Base-by-base conservation (phyloP, 2,797 vertebrate genomes). In the Pangasius macronema region DNA sequence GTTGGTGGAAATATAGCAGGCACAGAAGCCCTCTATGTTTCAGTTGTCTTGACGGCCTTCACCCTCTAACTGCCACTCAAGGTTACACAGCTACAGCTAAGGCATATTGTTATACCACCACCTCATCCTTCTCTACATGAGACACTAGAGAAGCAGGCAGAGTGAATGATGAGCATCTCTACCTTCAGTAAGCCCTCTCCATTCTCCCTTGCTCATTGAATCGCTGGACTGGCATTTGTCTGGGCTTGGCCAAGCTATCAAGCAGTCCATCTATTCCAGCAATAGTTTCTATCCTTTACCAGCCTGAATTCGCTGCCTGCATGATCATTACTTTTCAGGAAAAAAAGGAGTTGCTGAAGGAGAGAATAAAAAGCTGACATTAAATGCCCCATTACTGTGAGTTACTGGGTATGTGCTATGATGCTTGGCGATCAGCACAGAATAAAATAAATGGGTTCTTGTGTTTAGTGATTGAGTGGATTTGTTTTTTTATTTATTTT, bases 381-480 rank as follows among this genome's bases (percentile, higher is more conserved):
- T 88, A 87, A 85, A 89, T 77, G 85, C n/a, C 79, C 87, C 73
- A 88, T 89, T 88, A 65, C 79, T 83, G 57, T 88, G 90, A 88
- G 90, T 87, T 53, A 53, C 85, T 70, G 83, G 70, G 59, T 75
- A 75, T 53, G 59, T 39, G 72, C 82, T 42, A 24, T 67, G 46
- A 70, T 77, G 57, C 81, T 84, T 68, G 72, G 67, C 67, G 77
- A 77, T 85, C 81, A 83, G 79, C 24, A 39, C 36, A 30, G 76
- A 85, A 72, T 53, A 80, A 84, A 84, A 79, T 59, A 86, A 86
- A 84, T 53, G n/a, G 53, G 5, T 36, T 51, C 33, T 79, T 53
- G 51, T 36, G 67, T 55, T 53, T 53, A 36, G 81, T 79, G 85
- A 70, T 86, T 83, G 80, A 67, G n/a, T 61, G 59, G 59, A 83